Base-by-base conservation (phyloP, 2,888 invertebrate genomes). In the Yponomeuta malinellus region DNA sequence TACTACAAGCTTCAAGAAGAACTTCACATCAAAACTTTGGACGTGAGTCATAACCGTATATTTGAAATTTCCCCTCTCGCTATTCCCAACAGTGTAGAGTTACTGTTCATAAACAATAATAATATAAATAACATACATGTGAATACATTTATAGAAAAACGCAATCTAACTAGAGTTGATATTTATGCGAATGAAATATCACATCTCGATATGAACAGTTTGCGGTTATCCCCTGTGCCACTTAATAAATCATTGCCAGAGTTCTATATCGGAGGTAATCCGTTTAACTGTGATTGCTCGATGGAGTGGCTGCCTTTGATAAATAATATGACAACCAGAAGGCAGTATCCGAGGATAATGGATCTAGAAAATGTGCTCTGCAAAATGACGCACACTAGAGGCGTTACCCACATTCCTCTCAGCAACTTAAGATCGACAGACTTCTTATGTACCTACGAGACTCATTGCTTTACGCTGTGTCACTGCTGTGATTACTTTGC, bases 401-500 rank as follows among this genome's bases (percentile, higher is more conserved):
- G 96, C 75, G 94, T 95, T 74, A 95, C 96, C 10, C 95, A 96
- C 77, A 93, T 96, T 78, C 94, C 96, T 37, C 93, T 97, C 70
- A 94, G 95, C 74, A 94, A 95, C 75, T 94, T 97, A 4, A 94
- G 95, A 77, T 94, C 96, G 37, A 95, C 96, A 63, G 97, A 98
- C 83, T 98, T 98, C 85, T 93, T 98, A 74, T 98, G 98, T 86
- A 95, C 95, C 72, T 98, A 98, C 87, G 96, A 97, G 82, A 95
- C 96, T 8, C 97, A 98, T 86, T 98, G 98, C 87, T 98, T 98
- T 80, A 96, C 98, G 48, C 93, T 97, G 52, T 98, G 98, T 85
- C 97, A 97, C 81, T 98, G 98, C 85, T 98, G 98, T 85, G 98
- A 98, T 83, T 98, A 97, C 84, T 97, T 97, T 81, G 97, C 97